Evolutionary conservation across 1,140 invertebrate genomes (phyloP).

Genomic region (Thereuonema tuberculata): DNA sequence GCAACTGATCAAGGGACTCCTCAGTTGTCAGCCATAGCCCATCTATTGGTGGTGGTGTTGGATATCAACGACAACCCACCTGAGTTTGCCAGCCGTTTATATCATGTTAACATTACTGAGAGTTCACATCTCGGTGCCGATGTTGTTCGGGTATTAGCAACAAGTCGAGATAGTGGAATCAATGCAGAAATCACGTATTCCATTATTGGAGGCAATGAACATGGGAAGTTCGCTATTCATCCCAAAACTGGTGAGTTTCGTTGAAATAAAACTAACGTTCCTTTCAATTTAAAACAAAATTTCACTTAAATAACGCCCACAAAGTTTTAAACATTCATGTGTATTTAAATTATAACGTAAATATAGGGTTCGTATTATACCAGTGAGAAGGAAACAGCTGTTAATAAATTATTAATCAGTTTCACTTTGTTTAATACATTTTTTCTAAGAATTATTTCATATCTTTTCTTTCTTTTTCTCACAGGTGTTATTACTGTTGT

Average conservation of each 20-base stretch:
- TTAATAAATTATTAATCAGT: no score
- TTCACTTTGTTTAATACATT: no score
- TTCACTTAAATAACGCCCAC: no score
- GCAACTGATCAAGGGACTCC: slow-evolving; percentile 64
- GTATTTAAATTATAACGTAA: no score
- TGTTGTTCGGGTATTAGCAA: slow-evolving; percentile 66
- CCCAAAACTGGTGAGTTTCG: slow-evolving; percentile 39
- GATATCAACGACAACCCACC: slow-evolving; percentile 90
- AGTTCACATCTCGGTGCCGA: slow-evolving; percentile 52
- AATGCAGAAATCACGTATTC: slow-evolving; percentile 87
- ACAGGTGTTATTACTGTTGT: slow-evolving; percentile 54
- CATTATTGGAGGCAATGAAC: slow-evolving; percentile 73
- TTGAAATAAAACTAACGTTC: background rate
- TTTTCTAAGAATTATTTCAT: no score
- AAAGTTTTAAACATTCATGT: no score
- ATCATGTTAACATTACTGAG: slow-evolving; percentile 58
- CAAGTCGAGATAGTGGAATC: slow-evolving; percentile 79
- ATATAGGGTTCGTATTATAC: no score
- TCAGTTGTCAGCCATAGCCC: slow-evolving; percentile 41
- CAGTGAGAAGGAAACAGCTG: no score
- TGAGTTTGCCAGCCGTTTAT: slow-evolving; percentile 66
- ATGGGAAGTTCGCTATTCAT: slow-evolving; percentile 67
- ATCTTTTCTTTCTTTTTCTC: no score
- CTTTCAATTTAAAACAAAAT: no score
- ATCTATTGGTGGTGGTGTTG: slow-evolving; percentile 49